These are phyloP conservation scores for Chelonia mydas DNA, from an alignment of 2,797 vertebrate genomes.

Conservation along the genomic window DNA sequence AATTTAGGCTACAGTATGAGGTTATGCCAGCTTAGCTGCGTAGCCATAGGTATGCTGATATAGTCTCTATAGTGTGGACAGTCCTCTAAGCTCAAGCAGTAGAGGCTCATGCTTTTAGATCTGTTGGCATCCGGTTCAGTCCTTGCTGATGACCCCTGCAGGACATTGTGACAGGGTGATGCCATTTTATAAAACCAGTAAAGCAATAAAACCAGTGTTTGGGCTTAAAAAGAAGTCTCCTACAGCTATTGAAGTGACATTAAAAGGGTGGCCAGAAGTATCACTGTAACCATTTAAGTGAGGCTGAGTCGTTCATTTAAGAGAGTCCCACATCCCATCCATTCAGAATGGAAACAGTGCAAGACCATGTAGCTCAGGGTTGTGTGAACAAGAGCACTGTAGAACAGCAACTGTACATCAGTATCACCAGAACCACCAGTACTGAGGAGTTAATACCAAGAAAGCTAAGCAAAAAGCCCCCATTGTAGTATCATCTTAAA, in stretches of 20 bases:
- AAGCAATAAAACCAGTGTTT: neutral
- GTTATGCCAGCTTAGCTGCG: neutral
- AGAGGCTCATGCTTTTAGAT: neutral
- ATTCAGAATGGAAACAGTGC: neutral
- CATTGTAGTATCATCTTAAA: neutral
- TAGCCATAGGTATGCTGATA: neutral
- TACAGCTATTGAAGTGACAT: neutral
- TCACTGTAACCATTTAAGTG: fast-evolving
- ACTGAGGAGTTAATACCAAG: neutral
- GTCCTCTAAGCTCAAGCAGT: neutral
- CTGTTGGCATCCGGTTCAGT: neutral
- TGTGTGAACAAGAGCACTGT: neutral
- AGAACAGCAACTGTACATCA: neutral
- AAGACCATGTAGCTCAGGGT: neutral
- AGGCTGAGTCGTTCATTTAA: neutral
- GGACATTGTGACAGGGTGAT: neutral
- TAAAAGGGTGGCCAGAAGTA: too few relatives aligned
- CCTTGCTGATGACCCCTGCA: neutral
- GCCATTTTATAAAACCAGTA: neutral
- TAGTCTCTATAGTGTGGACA: neutral
- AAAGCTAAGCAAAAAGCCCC: neutral
- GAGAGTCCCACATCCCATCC: neutral
- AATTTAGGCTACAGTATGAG: too few relatives aligned
- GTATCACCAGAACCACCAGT: neutral
- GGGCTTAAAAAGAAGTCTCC: neutral